Conservation (phyloP, 1,140 invertebrate genomes). For the Pachyrhynchus sulphureomaculatus region DNA sequence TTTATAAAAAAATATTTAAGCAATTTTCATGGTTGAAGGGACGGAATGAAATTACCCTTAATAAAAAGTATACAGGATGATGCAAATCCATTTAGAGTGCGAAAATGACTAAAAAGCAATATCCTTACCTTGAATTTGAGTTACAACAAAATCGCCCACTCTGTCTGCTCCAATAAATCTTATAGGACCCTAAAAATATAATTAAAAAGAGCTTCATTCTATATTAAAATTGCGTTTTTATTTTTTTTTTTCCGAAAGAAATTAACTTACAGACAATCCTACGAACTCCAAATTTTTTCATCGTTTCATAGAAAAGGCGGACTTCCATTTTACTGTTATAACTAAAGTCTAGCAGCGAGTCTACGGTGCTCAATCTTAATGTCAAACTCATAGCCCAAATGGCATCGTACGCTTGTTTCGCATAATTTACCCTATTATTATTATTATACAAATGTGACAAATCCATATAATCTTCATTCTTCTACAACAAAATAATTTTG, state of each 20-base stretch:
- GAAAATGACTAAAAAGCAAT: neutral
- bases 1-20: no score
- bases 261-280: slow-evolving; percentile 81
- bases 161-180: slow-evolving; percentile 83
- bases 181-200: slow-evolving; percentile 73
- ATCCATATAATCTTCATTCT: no score
- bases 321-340: slow-evolving; percentile 71
- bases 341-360: slow-evolving; percentile 58
- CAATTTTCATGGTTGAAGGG: no score
- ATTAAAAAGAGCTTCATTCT: neutral
- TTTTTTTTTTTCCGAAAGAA: no score
- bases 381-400: slow-evolving; percentile 84
- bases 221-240: neutral
- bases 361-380: slow-evolving; percentile 49
- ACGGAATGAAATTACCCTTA: no score
- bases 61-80: no score
- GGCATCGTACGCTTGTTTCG: slow-evolving; percentile 82
- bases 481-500: no score
- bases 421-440: no score
- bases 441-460: no score
- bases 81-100: no score
- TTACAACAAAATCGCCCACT: slow-evolving; percentile 78
- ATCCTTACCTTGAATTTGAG: slow-evolving; percentile 78
- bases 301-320: slow-evolving; percentile 64
- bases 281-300: slow-evolving; percentile 74